Evolutionary conservation across 2,888 invertebrate genomes (phyloP), one percentile per base, ranked within the genome.

Genomic region (Drosophila austrosaltans): DNA sequence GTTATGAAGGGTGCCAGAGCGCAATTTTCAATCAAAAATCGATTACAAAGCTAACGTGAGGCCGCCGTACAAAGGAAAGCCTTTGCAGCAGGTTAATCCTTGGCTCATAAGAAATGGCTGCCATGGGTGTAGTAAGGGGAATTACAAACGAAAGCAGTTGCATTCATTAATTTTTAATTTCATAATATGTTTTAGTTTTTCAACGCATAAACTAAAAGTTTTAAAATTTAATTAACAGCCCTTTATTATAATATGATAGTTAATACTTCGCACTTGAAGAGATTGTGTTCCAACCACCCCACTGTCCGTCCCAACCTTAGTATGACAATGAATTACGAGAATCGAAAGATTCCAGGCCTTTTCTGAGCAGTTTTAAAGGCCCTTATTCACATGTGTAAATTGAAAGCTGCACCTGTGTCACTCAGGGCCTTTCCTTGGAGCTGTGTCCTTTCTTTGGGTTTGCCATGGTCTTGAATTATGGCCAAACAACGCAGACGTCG

Each of bases 11-110:
- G 79, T 72, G 81, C 66, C 28, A 16, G 81, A 70, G 82, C 71
- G 79, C 87, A 86, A 91, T 91, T 91, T 91, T 91, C 92, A 92
- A 91, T 91, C 91, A 92, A 92, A 92, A 91, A 92, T 91, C 91
- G 91, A 91, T 91, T 91, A 92, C 90, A 89, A 75, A 59, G 66
- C 66, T 73, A 67, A 67, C 65, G 66, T 67, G 62, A 60, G 70
- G 53, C 56, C 12, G 32, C 32, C 30, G 25, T 54, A 40, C 56
- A 53, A 53, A 30, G 10, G 8, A 2, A 8, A 3, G 70, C 66
- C 61, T 67, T 62, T 44, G 74, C 74, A 66, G 86, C 81, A 88
- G 88, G 88, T 86, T 88, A 88, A 85, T 85, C 76, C 79, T 73
- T 77, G 84, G 63, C 72, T 75, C 69, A 66, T 75, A 4, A 48